These are phyloP conservation scores for Podarcis raffonei DNA, from an alignment of 2,113 vertebrate genomes.

Conservation along the genomic window DNA sequence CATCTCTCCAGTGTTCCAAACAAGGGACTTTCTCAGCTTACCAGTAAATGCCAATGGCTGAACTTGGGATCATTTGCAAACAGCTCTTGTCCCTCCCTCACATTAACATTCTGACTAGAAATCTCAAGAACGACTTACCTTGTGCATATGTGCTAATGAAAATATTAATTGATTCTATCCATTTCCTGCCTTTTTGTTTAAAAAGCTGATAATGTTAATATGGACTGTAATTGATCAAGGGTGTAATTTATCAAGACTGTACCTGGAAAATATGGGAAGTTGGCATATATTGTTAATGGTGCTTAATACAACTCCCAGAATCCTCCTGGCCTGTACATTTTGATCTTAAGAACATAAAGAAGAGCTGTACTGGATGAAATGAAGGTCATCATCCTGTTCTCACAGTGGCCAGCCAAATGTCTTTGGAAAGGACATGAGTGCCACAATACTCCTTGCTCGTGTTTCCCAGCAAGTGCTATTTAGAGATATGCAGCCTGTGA, in stretches of 20 bases:
- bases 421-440: no score
- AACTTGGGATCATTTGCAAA: not conserved
- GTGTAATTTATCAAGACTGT: no score
- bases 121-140: not conserved
- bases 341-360: no score
- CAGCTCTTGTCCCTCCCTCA: not conserved
- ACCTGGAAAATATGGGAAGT: not conserved
- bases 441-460: no score
- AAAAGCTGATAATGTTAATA: not conserved
- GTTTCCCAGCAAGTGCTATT: not conserved
- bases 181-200: no score
- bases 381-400: no score
- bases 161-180: no score
- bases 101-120: not conserved
- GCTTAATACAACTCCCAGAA: not conserved
- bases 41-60: not conserved
- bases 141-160: not conserved
- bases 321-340: not conserved
- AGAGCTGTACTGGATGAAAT: no score
- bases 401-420: no score
- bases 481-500: no score
- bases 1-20: not conserved
- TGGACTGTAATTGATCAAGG: no score
- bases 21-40: not conserved
- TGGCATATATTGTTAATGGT: not conserved